A percentile compares a stretch with the other conserved stretches of the same genome.
phyloP scores from a whole-genome alignment of 2,888 invertebrate genomes.

The Aphrophora alni region DNA sequence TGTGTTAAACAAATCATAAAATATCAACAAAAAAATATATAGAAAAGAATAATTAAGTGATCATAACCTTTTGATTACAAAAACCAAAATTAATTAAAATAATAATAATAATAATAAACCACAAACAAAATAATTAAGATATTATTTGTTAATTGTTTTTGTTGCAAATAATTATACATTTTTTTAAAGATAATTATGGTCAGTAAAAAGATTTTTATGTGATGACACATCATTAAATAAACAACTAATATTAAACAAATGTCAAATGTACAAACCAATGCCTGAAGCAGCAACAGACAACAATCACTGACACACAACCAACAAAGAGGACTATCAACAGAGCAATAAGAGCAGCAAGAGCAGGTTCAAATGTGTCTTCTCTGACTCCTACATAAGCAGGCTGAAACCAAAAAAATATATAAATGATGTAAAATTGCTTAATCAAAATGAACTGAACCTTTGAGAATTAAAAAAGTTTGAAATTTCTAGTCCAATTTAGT shows the following conservation, averaged over 20 bases:
- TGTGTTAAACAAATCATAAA: no score
- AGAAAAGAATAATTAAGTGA: no score
- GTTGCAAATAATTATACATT: not conserved
- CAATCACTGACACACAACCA: constrained; percentile 83
- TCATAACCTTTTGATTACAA: no score
- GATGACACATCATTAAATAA: no score
- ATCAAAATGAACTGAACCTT: not conserved
- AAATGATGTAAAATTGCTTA: constrained; percentile 21
- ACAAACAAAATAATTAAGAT: no score
- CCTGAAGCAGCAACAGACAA: constrained; percentile 86
- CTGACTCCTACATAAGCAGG: constrained; percentile 70
- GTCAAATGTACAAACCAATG: constrained; percentile 78
- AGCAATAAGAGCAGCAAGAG: constrained; percentile 84
- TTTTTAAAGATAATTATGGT: no score
- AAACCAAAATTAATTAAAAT: no score
- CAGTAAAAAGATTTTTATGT: no score
- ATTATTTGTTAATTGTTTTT: not conserved
- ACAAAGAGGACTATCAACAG: constrained; percentile 84
- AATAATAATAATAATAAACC: no score
- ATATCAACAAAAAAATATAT: no score
- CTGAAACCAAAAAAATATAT: constrained; percentile 52
- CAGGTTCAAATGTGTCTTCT: constrained; percentile 83
- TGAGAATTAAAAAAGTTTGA: constrained; percentile 10
- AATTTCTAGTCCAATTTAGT: no score
- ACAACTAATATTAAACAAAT: no score